phyloP scores from a whole-genome alignment of 2,113 vertebrate species.

The Otolemur garnettii region DNA sequence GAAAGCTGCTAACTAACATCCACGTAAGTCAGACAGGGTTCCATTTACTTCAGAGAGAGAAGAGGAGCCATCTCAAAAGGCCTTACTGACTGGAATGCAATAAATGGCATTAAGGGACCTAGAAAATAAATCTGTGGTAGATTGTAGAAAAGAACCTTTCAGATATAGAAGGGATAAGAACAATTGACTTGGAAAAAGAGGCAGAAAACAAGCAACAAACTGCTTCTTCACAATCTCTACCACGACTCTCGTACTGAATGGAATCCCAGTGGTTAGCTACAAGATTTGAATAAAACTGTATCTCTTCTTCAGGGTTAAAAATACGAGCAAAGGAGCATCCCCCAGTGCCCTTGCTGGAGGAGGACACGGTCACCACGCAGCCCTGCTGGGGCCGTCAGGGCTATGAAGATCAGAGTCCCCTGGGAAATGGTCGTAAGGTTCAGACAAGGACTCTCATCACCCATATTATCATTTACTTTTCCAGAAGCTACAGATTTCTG shows the following conservation, averaged over 20 bases:
- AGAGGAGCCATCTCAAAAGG: conserved; percentile 56
- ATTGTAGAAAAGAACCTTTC: conserved; percentile 35
- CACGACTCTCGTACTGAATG: background rate
- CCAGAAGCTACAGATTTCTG: background rate
- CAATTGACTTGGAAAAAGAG: conserved; percentile 2
- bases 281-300: background rate
- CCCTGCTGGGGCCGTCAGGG: background rate
- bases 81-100: background rate
- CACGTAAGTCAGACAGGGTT: conserved; percentile 9
- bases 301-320: conserved; percentile 12
- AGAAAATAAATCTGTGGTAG: conserved; percentile 61
- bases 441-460: background rate
- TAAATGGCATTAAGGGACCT: background rate
- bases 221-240: background rate
- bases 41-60: conserved; percentile 13
- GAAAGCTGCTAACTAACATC: conserved; percentile 43
- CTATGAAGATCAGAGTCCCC: background rate
- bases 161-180: background rate
- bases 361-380: background rate
- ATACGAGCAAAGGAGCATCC: background rate
- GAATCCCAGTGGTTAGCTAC: background rate
- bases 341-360: background rate
- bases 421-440: background rate
- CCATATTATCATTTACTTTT: background rate
- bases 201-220: background rate